A percentile compares a stretch with the other conserved stretches of the same genome.
Conservation (phyloP, 2,113 vertebrate species). For the Lamprotornis superbus region DNA sequence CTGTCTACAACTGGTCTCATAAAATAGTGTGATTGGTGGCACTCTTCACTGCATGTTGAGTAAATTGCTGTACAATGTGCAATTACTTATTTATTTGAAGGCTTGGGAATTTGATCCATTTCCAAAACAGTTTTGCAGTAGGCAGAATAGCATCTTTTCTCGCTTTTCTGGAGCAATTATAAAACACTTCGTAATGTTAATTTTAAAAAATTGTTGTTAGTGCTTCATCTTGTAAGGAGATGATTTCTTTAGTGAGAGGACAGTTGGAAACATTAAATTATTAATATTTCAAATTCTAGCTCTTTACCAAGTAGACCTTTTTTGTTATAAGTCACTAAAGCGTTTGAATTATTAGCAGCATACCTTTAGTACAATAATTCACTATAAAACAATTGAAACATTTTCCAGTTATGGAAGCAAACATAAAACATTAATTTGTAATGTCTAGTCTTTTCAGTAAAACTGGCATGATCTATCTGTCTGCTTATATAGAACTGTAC, state of each 20-base stretch:
- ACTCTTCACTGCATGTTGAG: background rate
- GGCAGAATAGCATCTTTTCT: background rate
- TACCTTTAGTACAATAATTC: background rate
- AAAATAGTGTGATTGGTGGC: conserved; percentile 7
- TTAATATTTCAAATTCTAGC: background rate
- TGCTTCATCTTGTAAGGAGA: background rate
- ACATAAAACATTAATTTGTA: background rate
- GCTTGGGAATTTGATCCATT: background rate
- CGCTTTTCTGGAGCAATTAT: background rate
- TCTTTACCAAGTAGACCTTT: background rate
- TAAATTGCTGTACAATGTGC: background rate
- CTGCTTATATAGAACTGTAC: background rate
- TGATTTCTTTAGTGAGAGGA: background rate
- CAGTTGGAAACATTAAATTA: background rate
- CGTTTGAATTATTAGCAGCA: background rate
- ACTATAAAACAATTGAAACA: background rate
- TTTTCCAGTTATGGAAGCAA: background rate
- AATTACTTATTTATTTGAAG: background rate
- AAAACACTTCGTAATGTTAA: background rate
- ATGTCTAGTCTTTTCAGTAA: background rate
- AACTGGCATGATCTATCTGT: background rate
- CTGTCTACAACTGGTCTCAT: conserved; percentile 13
- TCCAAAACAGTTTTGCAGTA: background rate
- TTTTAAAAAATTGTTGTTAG: background rate
- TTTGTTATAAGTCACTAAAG: background rate